Evolutionary conservation across 2,797 vertebrate species (phyloP), one percentile per base, ranked within the genome.

Genomic region (Enoplosus armatus): DNA sequence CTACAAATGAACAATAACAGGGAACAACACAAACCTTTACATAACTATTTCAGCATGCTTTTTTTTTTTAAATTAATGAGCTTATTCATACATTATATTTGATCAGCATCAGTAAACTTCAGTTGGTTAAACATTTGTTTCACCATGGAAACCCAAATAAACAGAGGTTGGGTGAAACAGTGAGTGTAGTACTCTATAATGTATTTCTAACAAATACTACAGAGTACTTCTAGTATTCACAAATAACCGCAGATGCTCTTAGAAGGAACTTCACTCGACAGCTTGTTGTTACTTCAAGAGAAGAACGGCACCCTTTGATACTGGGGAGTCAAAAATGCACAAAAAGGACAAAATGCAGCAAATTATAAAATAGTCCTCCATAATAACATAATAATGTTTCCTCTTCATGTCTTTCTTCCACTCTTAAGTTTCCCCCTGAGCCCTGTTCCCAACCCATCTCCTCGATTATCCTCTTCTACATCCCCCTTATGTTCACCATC

Each of bases 381-480:
- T 51, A 50, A 60, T 24, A 51, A 45, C 2, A 27, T 14, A 24
- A 50, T 26, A 41, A 64, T 56, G 55, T 37, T 56, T 51, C 47
- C 51, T 66, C 18, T 56, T 11, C 20, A 15, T 10, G 37, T 15
- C 45, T 69, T 43, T 54, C 43, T 9, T 51, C 14, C 50, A 41
- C 55, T 60, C 31, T 33, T 41, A 48, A 60, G 22, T 64, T 79
- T 50, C 14, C 71, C 65, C 64, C 6, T 22, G 64, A 84, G 81
- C 22, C 45, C 50, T 35, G 14, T 29, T 48, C 43, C n/a, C 10
- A 47, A n/a, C 61, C 27, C 31, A 73, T 77, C 53, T 67, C 63
- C 65, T 43, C 6, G 14, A 68, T 70, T 50, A 75, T 69, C 66
- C 50, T 41, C 71, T 41, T 55, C 8, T 15, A 5, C 58, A 65